These are phyloP conservation scores for Trogon surrucura DNA, from an alignment of 2,113 vertebrate species.

Conservation along the genomic window DNA sequence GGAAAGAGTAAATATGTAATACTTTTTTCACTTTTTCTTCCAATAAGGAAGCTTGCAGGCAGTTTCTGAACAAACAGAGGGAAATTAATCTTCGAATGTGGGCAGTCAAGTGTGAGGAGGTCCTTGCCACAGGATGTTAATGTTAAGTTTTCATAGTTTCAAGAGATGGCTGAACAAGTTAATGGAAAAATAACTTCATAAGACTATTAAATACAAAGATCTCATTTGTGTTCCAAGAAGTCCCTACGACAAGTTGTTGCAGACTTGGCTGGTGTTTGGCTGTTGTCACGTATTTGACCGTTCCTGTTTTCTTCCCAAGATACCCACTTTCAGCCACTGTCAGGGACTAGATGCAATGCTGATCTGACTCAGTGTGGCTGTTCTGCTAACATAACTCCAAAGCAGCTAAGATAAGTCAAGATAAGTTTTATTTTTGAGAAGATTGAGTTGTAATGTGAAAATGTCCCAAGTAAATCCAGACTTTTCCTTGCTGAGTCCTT, in stretches of 20 bases:
- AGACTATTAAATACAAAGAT: not conserved
- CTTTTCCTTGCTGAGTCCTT: not conserved
- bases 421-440: not conserved
- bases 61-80: not conserved
- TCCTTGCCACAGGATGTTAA: not conserved
- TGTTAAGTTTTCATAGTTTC: not conserved
- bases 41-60: not conserved
- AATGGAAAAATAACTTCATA: not conserved
- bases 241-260: not conserved
- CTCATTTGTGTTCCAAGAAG: not conserved
- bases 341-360: not conserved
- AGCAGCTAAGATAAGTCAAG: not conserved
- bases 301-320: not conserved
- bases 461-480: not conserved
- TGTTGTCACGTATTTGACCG: not conserved
- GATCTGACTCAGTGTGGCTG: not conserved
- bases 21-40: not conserved
- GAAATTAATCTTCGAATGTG: not conserved
- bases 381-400: not conserved
- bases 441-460: not conserved
- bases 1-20: not conserved
- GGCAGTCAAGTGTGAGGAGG: not conserved
- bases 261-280: not conserved
- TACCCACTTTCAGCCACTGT: not conserved
- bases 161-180: not conserved